phyloP scores from a whole-genome alignment of 2,888 invertebrate species.

The Tipula lateralis region DNA sequence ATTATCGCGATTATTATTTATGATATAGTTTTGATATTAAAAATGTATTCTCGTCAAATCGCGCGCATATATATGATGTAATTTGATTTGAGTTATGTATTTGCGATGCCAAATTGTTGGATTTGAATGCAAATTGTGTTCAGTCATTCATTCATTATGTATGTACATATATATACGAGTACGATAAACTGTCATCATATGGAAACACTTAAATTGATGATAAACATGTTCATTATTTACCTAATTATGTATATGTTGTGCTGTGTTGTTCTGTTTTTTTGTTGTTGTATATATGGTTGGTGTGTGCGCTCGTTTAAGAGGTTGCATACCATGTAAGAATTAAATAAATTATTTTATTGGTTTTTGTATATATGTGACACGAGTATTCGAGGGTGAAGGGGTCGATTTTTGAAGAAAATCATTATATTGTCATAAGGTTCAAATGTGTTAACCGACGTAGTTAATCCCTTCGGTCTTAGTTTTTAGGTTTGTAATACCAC shows the following conservation, averaged over 20 bases:
- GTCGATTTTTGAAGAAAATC: too few relatives aligned
- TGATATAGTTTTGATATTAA: conserved; percentile 15
- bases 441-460: too few relatives aligned
- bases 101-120: neutral
- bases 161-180: neutral
- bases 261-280: neutral
- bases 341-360: too few relatives aligned
- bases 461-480: too few relatives aligned
- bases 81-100: conserved; percentile 12
- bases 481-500: too few relatives aligned
- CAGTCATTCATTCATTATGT: neutral
- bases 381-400: too few relatives aligned
- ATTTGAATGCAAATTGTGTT: neutral
- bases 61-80: conserved; percentile 7
- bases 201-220: neutral
- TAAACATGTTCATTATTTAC: neutral
- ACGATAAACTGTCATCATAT: neutral
- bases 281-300: neutral
- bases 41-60: neutral
- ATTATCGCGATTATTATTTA: conserved; percentile 19
- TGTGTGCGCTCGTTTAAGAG: neutral
- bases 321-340: too few relatives aligned
- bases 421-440: too few relatives aligned
- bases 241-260: neutral
- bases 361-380: too few relatives aligned